Evolutionary conservation across 1,140 invertebrate species (phyloP), one percentile per base, ranked within the genome.

Genomic region (Drosophila mauritiana): DNA sequence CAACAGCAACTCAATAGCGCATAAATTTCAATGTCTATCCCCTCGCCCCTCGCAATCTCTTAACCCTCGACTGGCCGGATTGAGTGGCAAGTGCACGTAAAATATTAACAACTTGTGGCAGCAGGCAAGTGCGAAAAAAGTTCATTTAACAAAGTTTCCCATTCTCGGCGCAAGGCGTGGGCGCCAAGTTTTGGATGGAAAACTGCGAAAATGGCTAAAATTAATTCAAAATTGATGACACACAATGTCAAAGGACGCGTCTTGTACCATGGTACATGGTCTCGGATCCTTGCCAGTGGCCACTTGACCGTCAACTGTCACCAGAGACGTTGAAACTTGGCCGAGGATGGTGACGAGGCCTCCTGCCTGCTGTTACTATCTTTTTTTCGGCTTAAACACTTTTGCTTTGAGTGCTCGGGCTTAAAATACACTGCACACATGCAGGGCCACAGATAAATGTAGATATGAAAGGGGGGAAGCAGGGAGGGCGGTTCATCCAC

Each of bases 271-370:
- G 67, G 51, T 57, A 45, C 51, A 57, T 22, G 67, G 65, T 36
- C 52, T 48, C 42, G 43, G 48, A 67, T 65, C 78, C 78, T 86
- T 86, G 84, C 72, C 76, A 72, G 72, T 55, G 57, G 70, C 53
- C 79, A 88, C 84, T 89, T 88, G 83, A 88, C 83, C 83, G 80
- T 89, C 83, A 89, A 72, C 84, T 78, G 79, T 81, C 79, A 82
- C 61, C 61, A 63, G 80, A 82, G 79, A 67, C 73, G 75, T 68
- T 64, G 62, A 49, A 55, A 53, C 52, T 58, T 48, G 53, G 52
- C 58, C 61, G 57, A 48, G 68, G 39, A 31, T 62, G 61, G 37
- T 39, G 46, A 45, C 17, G 49, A 22, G 25, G 68, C 51, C 75
- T 65, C 56, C 59, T 64, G 43, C 69, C 52, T 40, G 48, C 70